Evolutionary conservation across 2,113 vertebrate genomes (phyloP).

Genomic region (Vombatus ursinus): DNA sequence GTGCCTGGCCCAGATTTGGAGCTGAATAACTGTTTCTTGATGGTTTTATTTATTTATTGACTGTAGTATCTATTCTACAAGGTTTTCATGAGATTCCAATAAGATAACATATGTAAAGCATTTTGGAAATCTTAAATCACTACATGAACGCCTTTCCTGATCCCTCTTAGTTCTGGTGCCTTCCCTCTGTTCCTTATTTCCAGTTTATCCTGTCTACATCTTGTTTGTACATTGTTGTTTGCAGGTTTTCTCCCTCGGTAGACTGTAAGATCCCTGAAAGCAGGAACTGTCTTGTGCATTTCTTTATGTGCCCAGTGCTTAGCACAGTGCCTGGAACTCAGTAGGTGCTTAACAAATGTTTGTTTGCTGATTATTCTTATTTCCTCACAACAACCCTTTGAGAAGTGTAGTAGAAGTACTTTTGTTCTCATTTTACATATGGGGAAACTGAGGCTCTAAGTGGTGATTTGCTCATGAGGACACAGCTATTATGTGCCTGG

Average conservation of each 20-base stretch:
- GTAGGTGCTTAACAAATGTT: neutral
- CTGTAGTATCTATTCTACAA: neutral
- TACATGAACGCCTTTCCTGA: neutral
- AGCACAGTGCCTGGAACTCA: too few species aligned
- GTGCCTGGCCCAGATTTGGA: neutral
- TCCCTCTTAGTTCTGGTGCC: neutral
- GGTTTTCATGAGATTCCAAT: neutral
- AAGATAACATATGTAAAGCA: fast-evolving
- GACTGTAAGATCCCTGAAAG: neutral
- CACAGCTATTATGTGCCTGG: neutral
- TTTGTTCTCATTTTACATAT: neutral
- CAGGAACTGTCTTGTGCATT: neutral
- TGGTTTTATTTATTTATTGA: neutral
- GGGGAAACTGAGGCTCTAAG: neutral
- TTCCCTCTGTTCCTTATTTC: neutral
- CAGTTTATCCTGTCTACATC: neutral
- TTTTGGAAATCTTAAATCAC: neutral
- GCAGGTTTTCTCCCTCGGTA: neutral
- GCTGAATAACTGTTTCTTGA: neutral
- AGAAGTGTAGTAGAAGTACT: too few species aligned
- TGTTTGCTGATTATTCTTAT: neutral
- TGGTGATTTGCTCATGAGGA: neutral
- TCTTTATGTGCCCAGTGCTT: fast-evolving
- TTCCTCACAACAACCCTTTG: neutral
- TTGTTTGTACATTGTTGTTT: neutral